Conservation (phyloP, 2,888 invertebrate species). For the Eudemis profundana region DNA sequence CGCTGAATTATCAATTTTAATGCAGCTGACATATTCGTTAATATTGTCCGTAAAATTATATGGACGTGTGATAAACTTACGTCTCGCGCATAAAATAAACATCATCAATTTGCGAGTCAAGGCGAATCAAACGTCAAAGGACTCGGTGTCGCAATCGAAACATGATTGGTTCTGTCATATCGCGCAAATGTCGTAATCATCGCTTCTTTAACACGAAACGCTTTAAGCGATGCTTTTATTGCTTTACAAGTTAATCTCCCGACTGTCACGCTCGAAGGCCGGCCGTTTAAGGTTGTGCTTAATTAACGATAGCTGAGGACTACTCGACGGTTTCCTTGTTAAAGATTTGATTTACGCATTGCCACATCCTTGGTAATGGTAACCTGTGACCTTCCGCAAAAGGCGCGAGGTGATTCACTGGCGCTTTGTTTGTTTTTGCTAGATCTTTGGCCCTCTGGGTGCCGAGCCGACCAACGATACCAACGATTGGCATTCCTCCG, state of each 20-base stretch:
- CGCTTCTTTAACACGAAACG: constrained; percentile 49
- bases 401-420: constrained; percentile 70
- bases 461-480: constrained; percentile 59
- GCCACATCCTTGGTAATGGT: constrained; percentile 65
- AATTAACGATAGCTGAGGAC: constrained; percentile 69
- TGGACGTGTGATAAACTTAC: constrained; percentile 26
- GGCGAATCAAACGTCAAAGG: constrained; percentile 46
- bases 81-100: constrained; percentile 35
- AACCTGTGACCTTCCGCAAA: constrained; percentile 74
- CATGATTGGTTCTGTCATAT: constrained; percentile 41
- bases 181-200: constrained; percentile 45
- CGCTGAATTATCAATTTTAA: background rate
- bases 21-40: background rate
- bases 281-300: constrained; percentile 67
- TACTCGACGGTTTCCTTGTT: constrained; percentile 63
- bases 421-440: constrained; percentile 58
- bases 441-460: constrained; percentile 11
- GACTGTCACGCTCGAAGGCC: constrained; percentile 65
- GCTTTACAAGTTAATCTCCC: constrained; percentile 66
- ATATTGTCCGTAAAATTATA: background rate
- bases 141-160: constrained; percentile 31
- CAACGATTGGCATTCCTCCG: constrained; percentile 65
- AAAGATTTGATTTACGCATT: constrained; percentile 73
- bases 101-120: constrained; percentile 45
- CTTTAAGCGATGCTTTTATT: constrained; percentile 51